Percentiles rank a stretch among this genome's conserved stretches.
Conservation (phyloP, 1,140 invertebrate genomes). For the Lordiphosa stackelbergi region DNA sequence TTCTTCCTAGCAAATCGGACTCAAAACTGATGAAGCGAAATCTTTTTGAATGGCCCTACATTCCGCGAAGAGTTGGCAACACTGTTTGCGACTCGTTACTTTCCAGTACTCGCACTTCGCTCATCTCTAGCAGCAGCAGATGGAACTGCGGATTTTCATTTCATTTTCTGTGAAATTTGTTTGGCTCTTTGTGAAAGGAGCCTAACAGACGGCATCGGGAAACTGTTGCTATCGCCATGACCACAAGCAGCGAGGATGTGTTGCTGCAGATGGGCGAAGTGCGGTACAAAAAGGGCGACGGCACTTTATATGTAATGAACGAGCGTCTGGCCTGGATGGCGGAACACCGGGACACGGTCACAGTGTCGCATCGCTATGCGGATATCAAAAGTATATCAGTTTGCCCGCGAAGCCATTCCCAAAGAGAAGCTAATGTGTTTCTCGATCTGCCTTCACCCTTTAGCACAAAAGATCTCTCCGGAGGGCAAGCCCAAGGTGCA, state of each 20-base stretch:
- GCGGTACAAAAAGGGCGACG: conserved; percentile 96
- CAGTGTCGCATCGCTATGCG: conserved; percentile 94
- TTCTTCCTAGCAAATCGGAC: too few species aligned
- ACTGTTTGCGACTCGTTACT: too few species aligned
- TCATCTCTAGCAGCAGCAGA: too few species aligned
- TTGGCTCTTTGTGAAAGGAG: too few species aligned
- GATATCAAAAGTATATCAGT: conserved; percentile 93
- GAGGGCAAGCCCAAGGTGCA: conserved; percentile 99
- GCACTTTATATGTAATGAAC: conserved; percentile 96
- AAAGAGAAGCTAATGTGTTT: neutral
- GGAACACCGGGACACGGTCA: conserved; percentile 92
- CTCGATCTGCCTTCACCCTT: conserved; percentile 42
- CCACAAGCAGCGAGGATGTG: conserved; percentile 88
- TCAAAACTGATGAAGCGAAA: too few species aligned
- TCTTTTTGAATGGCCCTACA: too few species aligned
- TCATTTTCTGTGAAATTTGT: too few species aligned
- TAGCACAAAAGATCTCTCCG: conserved; percentile 98
- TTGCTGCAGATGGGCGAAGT: conserved; percentile 94
- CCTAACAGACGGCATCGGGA: too few species aligned
- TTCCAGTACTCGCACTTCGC: too few species aligned
- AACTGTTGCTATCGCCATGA: conserved; percentile 47
- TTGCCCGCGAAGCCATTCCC: neutral
- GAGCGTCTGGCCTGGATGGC: conserved; percentile 97
- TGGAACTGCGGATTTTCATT: too few species aligned
- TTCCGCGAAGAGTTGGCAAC: too few species aligned